phyloP scores from a whole-genome alignment of 2,888 invertebrate genomes.

The Cerastis rubricosa region DNA sequence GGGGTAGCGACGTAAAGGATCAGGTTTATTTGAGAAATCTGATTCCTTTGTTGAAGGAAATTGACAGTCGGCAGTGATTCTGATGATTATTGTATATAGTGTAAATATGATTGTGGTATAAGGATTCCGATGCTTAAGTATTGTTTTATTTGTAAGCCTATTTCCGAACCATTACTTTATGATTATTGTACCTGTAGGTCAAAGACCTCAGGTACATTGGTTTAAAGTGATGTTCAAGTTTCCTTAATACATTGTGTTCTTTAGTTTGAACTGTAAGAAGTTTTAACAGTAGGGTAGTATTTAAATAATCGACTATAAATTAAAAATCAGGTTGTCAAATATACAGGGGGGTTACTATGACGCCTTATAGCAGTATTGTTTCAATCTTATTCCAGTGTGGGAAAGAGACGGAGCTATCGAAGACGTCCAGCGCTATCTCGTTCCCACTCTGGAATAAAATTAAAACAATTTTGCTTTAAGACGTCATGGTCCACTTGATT shows the following conservation, averaged over 20 bases:
- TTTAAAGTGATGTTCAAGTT: background rate
- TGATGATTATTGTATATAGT: slow-evolving; percentile 25
- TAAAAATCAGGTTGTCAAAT: no score
- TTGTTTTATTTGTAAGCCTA: slow-evolving; percentile 45
- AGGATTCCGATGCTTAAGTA: slow-evolving; percentile 1
- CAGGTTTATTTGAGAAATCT: slow-evolving; percentile 68
- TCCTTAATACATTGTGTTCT: background rate
- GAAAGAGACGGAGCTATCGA: no score
- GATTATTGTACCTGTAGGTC: background rate
- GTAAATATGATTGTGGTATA: slow-evolving; percentile 48
- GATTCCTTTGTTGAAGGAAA: slow-evolving; percentile 67
- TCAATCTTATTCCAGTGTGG: no score
- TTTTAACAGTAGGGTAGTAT: no score
- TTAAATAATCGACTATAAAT: no score
- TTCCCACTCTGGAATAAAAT: no score
- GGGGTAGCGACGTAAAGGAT: slow-evolving; percentile 70
- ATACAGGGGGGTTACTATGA: no score
- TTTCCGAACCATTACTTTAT: background rate
- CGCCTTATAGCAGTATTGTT: no score
- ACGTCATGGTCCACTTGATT: no score
- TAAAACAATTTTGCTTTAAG: no score
- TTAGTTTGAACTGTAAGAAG: background rate
- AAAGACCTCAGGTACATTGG: background rate
- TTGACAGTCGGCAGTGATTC: slow-evolving; percentile 63
- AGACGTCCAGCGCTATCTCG: no score